A percentile compares a stretch with the other conserved stretches of the same genome.
Conservation (phyloP, 1,140 invertebrate species). For the Goniozus legneri region DNA sequence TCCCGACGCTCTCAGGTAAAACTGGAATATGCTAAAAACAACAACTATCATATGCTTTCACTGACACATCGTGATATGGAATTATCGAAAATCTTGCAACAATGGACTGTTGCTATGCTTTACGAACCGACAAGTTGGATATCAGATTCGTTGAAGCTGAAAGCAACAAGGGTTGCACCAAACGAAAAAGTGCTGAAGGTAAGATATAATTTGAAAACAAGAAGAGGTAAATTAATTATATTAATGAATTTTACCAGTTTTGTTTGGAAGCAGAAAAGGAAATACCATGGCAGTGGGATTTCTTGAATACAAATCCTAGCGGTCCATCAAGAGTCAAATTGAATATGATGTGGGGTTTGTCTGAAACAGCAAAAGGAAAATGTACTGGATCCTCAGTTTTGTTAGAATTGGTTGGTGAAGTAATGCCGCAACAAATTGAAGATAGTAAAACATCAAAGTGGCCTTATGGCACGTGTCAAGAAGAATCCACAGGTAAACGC, state of each 20-base stretch:
- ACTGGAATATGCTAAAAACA: conserved; percentile 41
- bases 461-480: conserved; percentile 43
- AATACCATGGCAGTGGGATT: conserved; percentile 46
- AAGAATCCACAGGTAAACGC: conserved; percentile 28
- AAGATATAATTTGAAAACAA: conserved; percentile 11
- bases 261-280: conserved; percentile 41
- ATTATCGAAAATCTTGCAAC: conserved; percentile 34
- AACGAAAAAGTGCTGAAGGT: conserved; percentile 28
- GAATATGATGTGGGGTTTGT: conserved; percentile 36
- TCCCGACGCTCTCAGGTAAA: conserved; percentile 32
- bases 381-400: conserved; percentile 40
- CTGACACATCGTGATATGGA: conserved; percentile 35
- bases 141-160: conserved; percentile 41
- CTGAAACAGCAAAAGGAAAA: conserved; percentile 41
- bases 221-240: conserved; percentile 3
- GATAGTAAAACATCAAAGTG: conserved; percentile 34
- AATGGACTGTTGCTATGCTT: conserved; percentile 43
- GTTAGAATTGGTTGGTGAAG: conserved; percentile 39
- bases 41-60: conserved; percentile 35
- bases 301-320: conserved; percentile 39
- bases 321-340: conserved; percentile 35
- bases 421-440: conserved; percentile 35
- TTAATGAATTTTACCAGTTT: conserved; percentile 29
- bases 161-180: conserved; percentile 36
- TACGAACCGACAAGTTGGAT: conserved; percentile 41